Percentiles rank a stretch among this genome's conserved stretches.
Evolutionary conservation across 2,113 vertebrate species (phyloP).

Genomic region (Larimichthys crocea): DNA sequence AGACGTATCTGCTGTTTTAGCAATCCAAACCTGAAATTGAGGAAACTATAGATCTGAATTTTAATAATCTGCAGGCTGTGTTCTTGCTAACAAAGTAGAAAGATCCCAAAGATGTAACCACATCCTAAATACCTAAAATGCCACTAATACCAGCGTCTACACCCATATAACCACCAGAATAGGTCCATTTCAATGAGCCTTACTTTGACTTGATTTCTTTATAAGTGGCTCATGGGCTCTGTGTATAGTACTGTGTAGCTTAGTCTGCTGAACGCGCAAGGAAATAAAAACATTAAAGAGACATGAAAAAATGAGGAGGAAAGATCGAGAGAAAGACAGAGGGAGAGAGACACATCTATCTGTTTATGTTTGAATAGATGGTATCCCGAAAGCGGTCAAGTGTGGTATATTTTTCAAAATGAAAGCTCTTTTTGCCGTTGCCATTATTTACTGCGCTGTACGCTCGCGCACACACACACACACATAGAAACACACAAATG

Average conservation of each 20-base stretch:
- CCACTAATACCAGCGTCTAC: not conserved
- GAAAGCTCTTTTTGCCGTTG: constrained; percentile 32
- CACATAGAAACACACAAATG: not conserved
- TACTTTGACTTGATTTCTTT: not conserved
- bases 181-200: not conserved
- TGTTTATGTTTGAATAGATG: constrained; percentile 48
- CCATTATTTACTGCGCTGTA: constrained; percentile 28
- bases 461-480: not conserved
- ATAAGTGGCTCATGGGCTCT: not conserved
- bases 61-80: not conserved
- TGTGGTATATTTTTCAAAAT: constrained; percentile 51
- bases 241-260: not conserved
- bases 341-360: constrained; percentile 4
- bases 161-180: not conserved
- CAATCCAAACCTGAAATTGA: not conserved
- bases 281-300: constrained; percentile 7
- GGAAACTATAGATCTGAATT: not conserved
- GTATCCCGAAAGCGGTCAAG: constrained; percentile 27
- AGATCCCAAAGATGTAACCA: not conserved
- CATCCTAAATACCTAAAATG: not conserved
- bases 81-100: not conserved
- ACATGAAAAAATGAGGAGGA: not conserved
- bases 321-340: constrained; percentile 1
- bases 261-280: not conserved
- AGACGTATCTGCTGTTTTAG: not conserved